Percentiles rank a stretch among this genome's conserved stretches.
phyloP scores from a whole-genome alignment of 2,113 vertebrate genomes.

The Dryoscopus gambensis region DNA sequence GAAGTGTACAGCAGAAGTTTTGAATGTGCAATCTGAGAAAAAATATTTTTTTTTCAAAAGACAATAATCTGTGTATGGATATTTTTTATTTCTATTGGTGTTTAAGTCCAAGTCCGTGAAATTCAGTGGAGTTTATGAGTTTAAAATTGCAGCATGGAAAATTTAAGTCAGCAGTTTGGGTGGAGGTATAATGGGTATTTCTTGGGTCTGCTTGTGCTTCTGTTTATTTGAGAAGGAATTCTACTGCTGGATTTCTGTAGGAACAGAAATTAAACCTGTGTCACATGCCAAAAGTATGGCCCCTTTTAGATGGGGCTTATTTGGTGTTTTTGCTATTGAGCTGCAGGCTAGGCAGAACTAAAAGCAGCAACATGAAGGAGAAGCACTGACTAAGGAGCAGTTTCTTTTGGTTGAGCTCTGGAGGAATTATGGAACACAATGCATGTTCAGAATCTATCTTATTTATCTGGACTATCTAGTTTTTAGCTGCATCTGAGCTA shows the following conservation, averaged over 20 bases:
- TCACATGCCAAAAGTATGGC: not conserved
- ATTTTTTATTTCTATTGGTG: not conserved
- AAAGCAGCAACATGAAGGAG: not conserved
- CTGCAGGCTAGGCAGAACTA: not conserved
- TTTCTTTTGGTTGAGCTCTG: not conserved
- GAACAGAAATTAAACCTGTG: not conserved
- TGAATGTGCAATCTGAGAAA: constrained; percentile 34
- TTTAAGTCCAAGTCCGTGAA: not conserved
- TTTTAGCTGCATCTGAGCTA: not conserved
- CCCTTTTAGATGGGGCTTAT: not conserved
- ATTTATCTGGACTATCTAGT: not conserved
- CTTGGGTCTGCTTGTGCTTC: not conserved
- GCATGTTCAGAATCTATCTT: not conserved
- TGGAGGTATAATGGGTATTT: not conserved
- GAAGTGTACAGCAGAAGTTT: constrained; percentile 12
- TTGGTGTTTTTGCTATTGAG: not conserved
- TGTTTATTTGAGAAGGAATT: not conserved
- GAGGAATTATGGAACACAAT: not conserved
- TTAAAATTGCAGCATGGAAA: not conserved
- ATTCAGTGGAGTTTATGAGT: not conserved
- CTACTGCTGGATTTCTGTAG: not conserved
- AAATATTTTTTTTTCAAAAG: constrained; percentile 16
- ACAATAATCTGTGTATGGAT: not conserved
- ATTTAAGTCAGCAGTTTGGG: not conserved
- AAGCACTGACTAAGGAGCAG: not conserved